A percentile compares a stretch with the other conserved stretches of the same genome.
These are phyloP conservation scores for Nematolebias whitei DNA, from an alignment of 2,113 vertebrate genomes.

Conservation along the genomic window DNA sequence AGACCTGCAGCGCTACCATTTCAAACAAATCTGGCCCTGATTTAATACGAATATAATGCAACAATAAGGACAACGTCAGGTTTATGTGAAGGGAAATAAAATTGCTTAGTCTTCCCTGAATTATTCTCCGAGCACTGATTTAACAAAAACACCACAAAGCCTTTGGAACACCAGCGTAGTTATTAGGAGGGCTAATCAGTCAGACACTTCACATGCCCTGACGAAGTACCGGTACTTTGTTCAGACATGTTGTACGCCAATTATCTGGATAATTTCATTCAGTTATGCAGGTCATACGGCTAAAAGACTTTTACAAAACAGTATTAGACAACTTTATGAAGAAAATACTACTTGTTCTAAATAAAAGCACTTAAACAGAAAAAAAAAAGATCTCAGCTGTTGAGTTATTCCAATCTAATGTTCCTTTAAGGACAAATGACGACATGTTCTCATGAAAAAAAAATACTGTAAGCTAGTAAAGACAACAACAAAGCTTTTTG, in stretches of 20 bases:
- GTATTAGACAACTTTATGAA: neutral
- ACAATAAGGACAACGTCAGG: neutral
- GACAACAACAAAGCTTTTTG: neutral
- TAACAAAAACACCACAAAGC: constrained; percentile 51
- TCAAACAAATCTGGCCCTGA: neutral
- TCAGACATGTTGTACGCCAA: constrained; percentile 10
- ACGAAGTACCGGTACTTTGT: constrained; percentile 7
- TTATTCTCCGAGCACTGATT: constrained; percentile 64
- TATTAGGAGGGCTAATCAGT: constrained; percentile 41
- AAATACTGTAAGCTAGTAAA: neutral
- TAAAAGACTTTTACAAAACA: neutral
- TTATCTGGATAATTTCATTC: constrained; percentile 19
- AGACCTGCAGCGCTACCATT: neutral
- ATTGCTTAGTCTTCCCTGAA: constrained; percentile 41
- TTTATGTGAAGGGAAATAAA: neutral
- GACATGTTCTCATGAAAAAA: too few relatives aligned
- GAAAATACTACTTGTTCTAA: neutral
- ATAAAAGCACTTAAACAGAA: neutral
- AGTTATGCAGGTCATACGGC: neutral
- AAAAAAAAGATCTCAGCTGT: neutral
- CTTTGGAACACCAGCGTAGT: constrained; percentile 17
- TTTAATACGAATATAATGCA: neutral
- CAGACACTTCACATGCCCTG: constrained; percentile 22
- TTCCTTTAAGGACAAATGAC: neutral
- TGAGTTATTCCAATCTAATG: neutral